These are phyloP conservation scores for Orientallactaga bullata DNA, from an alignment of 2,113 vertebrate genomes.

Conservation along the genomic window DNA sequence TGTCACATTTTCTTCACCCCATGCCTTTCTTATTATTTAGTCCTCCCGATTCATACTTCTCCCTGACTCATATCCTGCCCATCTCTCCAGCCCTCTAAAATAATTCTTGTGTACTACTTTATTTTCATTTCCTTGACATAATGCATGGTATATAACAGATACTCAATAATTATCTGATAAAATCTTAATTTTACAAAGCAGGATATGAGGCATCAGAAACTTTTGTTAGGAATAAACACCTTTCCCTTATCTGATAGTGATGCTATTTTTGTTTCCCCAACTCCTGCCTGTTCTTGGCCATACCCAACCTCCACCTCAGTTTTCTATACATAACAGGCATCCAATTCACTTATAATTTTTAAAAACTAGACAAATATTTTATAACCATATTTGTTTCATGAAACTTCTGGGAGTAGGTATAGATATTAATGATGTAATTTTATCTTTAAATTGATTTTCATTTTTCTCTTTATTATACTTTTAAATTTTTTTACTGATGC, in stretches of 20 bases:
- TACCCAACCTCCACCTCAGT: not conserved
- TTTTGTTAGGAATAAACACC: not conserved
- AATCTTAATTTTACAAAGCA: not conserved
- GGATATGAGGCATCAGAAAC: not conserved
- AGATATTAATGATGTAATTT: slow-evolving; percentile 2
- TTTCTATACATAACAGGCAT: not conserved
- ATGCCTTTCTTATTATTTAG: slow-evolving; percentile 25
- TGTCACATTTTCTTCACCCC: not conserved
- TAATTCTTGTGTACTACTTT: not conserved
- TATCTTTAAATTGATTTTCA: not conserved
- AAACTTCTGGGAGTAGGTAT: not conserved
- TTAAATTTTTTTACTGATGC: too few species aligned
- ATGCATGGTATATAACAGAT: not conserved
- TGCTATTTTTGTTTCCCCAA: not conserved
- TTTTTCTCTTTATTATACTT: too few species aligned
- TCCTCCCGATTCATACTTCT: slow-evolving; percentile 47
- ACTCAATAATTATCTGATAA: not conserved
- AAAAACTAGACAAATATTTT: not conserved
- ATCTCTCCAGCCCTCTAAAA: too few species aligned
- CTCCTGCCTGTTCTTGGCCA: not conserved
- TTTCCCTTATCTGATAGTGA: not conserved
- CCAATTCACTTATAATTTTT: not conserved
- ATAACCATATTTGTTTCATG: not conserved
- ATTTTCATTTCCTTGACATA: not conserved
- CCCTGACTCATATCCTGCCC: slow-evolving; percentile 53